These are phyloP conservation scores for Lomographa bimaculata DNA, from an alignment of 2,888 invertebrate species.

Conservation along the genomic window DNA sequence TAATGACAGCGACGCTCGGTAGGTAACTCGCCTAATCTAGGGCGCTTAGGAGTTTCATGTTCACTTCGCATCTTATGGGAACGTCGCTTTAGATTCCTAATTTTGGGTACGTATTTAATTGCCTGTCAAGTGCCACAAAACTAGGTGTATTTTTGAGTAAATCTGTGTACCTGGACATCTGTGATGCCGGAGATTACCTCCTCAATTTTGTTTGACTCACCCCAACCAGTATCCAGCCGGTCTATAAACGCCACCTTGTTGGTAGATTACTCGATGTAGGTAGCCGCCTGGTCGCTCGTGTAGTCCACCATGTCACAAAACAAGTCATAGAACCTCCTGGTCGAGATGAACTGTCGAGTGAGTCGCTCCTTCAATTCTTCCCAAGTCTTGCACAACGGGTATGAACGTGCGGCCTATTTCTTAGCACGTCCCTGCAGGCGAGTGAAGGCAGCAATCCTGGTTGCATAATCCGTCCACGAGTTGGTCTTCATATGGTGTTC, in stretches of 20 bases:
- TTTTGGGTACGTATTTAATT: slow-evolving; percentile 1
- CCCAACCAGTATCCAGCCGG: slow-evolving; percentile 12
- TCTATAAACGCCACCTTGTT: slow-evolving; percentile 9
- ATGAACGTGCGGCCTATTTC: slow-evolving; percentile 1
- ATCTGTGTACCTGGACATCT: slow-evolving; percentile 18
- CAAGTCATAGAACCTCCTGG: slow-evolving; percentile 18
- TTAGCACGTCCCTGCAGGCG: no score
- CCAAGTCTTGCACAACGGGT: slow-evolving; percentile 13
- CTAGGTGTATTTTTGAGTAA: no score
- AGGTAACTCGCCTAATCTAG: not conserved
- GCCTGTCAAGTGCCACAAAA: not conserved
- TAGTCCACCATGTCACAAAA: slow-evolving; percentile 16
- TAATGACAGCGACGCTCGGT: slow-evolving; percentile 1
- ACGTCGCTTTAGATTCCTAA: not conserved
- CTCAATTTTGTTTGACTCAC: slow-evolving; percentile 15
- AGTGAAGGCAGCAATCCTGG: no score
- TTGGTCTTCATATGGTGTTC: no score
- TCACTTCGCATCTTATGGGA: not conserved
- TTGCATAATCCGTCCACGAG: no score
- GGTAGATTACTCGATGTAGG: slow-evolving; percentile 15
- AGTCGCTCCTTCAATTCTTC: slow-evolving; percentile 10
- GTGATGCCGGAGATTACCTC: slow-evolving; percentile 22
- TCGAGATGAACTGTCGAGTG: slow-evolving; percentile 13
- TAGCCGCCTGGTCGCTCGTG: slow-evolving; percentile 14
- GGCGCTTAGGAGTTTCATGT: not conserved